Percentiles rank a stretch among this genome's conserved stretches.
Conservation (phyloP, 2,113 vertebrate genomes). For the Bombycilla garrulus region DNA sequence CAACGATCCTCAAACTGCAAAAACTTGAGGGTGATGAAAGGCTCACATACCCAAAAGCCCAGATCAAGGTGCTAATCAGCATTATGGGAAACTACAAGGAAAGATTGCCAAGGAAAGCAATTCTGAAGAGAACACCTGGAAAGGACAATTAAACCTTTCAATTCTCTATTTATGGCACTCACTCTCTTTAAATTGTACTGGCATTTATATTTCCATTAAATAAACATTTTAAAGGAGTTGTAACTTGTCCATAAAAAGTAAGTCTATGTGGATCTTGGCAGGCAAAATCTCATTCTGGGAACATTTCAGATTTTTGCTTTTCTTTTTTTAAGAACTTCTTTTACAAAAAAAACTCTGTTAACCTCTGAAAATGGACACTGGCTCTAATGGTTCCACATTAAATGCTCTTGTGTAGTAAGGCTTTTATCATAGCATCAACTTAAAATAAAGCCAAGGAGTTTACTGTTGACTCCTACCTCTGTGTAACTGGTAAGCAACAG, state of each 20-base stretch:
- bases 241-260: conserved; percentile 56
- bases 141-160: conserved; percentile 29
- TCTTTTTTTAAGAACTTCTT: neutral
- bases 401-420: neutral
- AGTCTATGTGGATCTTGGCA: conserved; percentile 56
- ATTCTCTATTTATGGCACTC: neutral
- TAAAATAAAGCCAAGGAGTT: neutral
- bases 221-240: conserved; percentile 60
- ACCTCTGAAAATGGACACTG: neutral
- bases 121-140: conserved; percentile 35
- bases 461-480: neutral
- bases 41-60: neutral
- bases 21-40: neutral
- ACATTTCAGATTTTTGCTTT: neutral
- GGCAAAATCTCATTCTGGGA: conserved; percentile 7
- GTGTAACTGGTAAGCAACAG: neutral
- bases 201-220: conserved; percentile 60
- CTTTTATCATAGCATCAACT: neutral
- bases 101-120: conserved; percentile 25
- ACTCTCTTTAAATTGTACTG: conserved; percentile 10
- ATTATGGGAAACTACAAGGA: neutral
- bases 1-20: neutral
- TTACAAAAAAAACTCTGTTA: neutral
- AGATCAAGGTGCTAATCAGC: neutral
- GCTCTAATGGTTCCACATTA: neutral